A percentile compares a stretch with the other conserved stretches of the same genome.
Conservation (phyloP, 2,888 invertebrate genomes). For the Cryptus viduatorius region DNA sequence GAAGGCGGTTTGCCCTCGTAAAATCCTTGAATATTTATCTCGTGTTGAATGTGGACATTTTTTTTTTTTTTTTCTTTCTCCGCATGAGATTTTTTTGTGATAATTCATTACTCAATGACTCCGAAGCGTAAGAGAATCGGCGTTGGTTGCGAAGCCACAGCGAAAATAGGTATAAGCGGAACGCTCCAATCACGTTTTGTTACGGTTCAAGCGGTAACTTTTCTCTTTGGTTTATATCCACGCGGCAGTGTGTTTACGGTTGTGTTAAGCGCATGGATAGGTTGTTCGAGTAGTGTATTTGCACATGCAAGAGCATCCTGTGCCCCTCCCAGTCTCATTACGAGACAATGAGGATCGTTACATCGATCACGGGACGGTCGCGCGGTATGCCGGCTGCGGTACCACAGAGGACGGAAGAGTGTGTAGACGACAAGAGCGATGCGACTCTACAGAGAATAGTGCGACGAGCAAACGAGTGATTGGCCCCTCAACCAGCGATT, state of each 20-base stretch:
- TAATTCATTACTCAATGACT: conserved; percentile 6
- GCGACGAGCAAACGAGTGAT: conserved; percentile 14
- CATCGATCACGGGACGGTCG: conserved; percentile 77
- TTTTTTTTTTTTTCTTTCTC: background rate
- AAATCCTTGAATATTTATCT: too few species aligned
- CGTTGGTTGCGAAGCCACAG: background rate
- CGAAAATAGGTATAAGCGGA: conserved; percentile 41
- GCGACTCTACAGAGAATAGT: conserved; percentile 2
- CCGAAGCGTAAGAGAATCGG: conserved; percentile 4
- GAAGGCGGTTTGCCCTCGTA: too few species aligned
- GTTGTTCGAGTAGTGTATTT: conserved; percentile 43
- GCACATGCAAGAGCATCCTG: conserved; percentile 78
- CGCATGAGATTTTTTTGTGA: background rate
- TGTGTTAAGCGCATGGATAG: conserved; percentile 34
- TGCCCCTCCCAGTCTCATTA: conserved; percentile 83
- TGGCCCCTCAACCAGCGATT: too few species aligned
- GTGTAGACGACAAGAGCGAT: conserved; percentile 27
- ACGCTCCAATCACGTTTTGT: conserved; percentile 42
- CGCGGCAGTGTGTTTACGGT: background rate
- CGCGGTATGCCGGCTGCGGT: conserved; percentile 34
- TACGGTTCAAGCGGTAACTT: conserved; percentile 55
- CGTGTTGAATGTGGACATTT: too few species aligned
- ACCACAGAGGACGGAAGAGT: conserved; percentile 50
- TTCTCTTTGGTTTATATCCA: conserved; percentile 33
- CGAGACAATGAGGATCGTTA: conserved; percentile 82